Conservation (phyloP, 35 echinoderm and acorn worm genomes). For the Chiridota heheva region DNA sequence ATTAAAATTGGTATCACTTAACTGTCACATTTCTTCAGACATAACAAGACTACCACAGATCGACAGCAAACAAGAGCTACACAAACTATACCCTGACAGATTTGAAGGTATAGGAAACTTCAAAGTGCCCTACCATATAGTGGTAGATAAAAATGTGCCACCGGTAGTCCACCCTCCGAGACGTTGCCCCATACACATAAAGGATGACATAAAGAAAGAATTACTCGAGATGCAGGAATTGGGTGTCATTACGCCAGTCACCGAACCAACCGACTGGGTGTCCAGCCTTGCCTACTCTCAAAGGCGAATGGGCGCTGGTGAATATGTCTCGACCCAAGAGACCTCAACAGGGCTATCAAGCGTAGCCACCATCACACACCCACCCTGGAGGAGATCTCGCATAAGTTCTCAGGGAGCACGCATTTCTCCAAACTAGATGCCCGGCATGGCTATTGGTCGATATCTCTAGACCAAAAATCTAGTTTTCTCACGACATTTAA, state of each 20-base stretch:
- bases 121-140: constrained; percentile 39
- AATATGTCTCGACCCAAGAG: constrained; percentile 46
- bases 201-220: constrained; percentile 57
- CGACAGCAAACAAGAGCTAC: constrained; percentile 22
- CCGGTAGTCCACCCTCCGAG: constrained; percentile 48
- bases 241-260: constrained; percentile 45
- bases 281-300: constrained; percentile 9
- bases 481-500: constrained; percentile 60
- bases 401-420: constrained; percentile 21
- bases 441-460: constrained; percentile 53
- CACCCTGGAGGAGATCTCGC: constrained; percentile 41
- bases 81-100: constrained; percentile 44
- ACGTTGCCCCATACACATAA: constrained; percentile 33
- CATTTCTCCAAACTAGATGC: constrained; percentile 46
- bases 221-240: constrained; percentile 37
- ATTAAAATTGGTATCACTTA: constrained; percentile 12
- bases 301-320: constrained; percentile 33
- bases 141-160: constrained; percentile 29
- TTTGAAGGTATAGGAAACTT: constrained; percentile 59
- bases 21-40: constrained; percentile 8
- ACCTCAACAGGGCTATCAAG: constrained; percentile 29
- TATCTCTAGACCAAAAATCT: constrained; percentile 37
- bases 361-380: constrained; percentile 15
- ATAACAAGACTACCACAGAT: neutral
- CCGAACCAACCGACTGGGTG: constrained; percentile 58